Percentiles rank a stretch among this genome's conserved stretches.
Evolutionary conservation across 2,797 vertebrate species (phyloP).

Genomic region (Chaetodon trifasciatus): DNA sequence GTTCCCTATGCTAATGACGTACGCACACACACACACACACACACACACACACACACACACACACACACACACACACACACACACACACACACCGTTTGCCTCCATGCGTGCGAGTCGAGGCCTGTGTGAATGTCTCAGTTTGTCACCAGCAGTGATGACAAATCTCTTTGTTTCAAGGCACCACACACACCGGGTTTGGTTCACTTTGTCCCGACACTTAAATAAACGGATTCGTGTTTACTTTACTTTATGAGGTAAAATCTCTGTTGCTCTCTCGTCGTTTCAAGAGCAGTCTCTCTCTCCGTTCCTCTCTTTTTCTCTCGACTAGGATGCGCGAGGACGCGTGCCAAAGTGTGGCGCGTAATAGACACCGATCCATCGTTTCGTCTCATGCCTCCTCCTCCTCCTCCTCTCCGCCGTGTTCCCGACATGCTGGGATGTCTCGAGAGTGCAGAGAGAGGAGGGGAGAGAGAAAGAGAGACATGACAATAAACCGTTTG

Average conservation of each 20-base stretch:
- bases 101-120: slow-evolving; percentile 20
- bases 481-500: slow-evolving; percentile 62
- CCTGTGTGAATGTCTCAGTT: slow-evolving; percentile 19
- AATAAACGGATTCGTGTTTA: neutral
- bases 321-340: neutral
- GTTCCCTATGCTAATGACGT: slow-evolving; percentile 1
- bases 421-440: slow-evolving; percentile 53
- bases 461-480: slow-evolving; percentile 10
- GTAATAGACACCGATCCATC: slow-evolving; percentile 52
- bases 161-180: slow-evolving; percentile 3
- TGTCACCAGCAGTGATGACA: slow-evolving; percentile 63
- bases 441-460: slow-evolving; percentile 48
- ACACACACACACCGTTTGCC: neutral
- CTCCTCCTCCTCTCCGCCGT: slow-evolving; percentile 19
- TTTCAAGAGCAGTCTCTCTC: neutral
- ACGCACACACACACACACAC: neutral
- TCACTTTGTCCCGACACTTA: neutral
- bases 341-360: slow-evolving; percentile 40
- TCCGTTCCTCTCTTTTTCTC: neutral
- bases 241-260: slow-evolving; percentile 55
- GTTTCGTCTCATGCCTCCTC: neutral
- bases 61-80: neutral
- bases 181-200: neutral
- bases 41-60: slow-evolving; percentile 6
- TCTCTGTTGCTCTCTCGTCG: neutral